phyloP scores from a whole-genome alignment of 2,797 vertebrate genomes.

The Myotis pilosus region DNA sequence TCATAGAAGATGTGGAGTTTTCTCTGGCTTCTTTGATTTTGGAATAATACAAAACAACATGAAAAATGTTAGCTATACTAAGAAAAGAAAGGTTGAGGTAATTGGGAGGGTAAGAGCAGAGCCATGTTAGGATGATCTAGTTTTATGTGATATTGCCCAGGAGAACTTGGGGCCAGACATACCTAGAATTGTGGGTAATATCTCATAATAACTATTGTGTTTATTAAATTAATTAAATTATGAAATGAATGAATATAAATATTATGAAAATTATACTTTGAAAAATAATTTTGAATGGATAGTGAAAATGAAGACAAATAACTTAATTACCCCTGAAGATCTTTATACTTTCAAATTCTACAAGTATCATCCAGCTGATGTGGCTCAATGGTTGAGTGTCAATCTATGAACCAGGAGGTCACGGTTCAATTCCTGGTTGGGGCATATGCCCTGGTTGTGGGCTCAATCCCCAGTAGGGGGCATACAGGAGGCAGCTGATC shows the following conservation, averaged over 20 bases:
- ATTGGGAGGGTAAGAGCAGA: not conserved
- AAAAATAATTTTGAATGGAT: not conserved
- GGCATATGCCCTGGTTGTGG: too few relatives aligned
- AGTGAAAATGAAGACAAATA: constrained; percentile 20
- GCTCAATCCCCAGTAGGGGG: too few relatives aligned
- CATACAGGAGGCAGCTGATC: too few relatives aligned
- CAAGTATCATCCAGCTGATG: not conserved
- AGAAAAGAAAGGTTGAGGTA: not conserved
- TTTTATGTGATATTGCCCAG: constrained; percentile 15
- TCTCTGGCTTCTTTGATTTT: not conserved
- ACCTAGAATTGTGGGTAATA: not conserved
- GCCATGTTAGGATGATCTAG: not conserved
- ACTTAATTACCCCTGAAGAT: not conserved
- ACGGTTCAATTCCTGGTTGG: too few relatives aligned
- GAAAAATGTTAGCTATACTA: not conserved
- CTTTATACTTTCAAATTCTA: constrained; percentile 1
- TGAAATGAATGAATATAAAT: not conserved
- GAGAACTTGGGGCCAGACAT: not conserved
- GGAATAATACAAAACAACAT: not conserved
- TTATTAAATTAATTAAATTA: constrained; percentile 31
- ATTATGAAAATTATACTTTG: not conserved
- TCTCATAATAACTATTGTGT: not conserved
- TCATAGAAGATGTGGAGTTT: not conserved
- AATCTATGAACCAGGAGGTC: too few relatives aligned
- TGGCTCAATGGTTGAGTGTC: too few relatives aligned